Conservation (phyloP, 2,797 vertebrate species). For the Lagocephalus sceleratus region DNA sequence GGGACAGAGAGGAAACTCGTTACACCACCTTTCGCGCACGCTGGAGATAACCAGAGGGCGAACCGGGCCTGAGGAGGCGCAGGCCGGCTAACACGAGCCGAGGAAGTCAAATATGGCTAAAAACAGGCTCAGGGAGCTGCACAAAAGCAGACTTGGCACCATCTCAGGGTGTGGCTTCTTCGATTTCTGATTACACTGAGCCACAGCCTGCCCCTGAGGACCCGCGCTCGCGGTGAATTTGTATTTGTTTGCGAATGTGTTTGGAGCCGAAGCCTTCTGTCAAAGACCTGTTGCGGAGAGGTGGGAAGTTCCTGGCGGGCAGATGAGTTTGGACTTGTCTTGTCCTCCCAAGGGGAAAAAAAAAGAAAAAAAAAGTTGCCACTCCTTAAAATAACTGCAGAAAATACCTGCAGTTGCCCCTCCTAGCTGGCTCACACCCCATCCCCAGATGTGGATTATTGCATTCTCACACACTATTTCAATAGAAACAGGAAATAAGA, state of each 20-base stretch:
- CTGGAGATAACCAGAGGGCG: slow-evolving; percentile 7
- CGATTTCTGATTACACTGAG: slow-evolving; percentile 43
- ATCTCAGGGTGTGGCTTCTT: slow-evolving; percentile 52
- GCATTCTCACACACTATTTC: neutral
- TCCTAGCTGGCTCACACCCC: slow-evolving; percentile 13
- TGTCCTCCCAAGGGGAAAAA: slow-evolving; percentile 23
- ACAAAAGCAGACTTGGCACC: slow-evolving; percentile 32
- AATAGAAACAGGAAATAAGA: neutral
- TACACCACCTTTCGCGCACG: slow-evolving; percentile 28
- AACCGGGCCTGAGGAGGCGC: neutral
- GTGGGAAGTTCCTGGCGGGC: slow-evolving; percentile 18
- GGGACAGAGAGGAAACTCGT: slow-evolving; percentile 29
- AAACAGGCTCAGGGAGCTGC: slow-evolving; percentile 23
- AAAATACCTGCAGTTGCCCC: slow-evolving; percentile 35
- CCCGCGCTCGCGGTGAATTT: too few species aligned
- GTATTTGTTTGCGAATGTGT: too few species aligned
- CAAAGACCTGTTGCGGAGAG: too few species aligned
- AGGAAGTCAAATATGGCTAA: slow-evolving; percentile 8
- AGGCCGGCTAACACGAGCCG: neutral
- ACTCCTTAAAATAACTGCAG: slow-evolving; percentile 75
- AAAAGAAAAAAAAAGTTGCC: slow-evolving; percentile 46
- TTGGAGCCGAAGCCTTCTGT: too few species aligned
- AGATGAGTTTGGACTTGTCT: slow-evolving; percentile 72
- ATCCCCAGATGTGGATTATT: slow-evolving; percentile 3
- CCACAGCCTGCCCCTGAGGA: slow-evolving; percentile 7